phyloP scores from a whole-genome alignment of 2,797 vertebrate genomes.

The Tenualosa thibaudeaui region DNA sequence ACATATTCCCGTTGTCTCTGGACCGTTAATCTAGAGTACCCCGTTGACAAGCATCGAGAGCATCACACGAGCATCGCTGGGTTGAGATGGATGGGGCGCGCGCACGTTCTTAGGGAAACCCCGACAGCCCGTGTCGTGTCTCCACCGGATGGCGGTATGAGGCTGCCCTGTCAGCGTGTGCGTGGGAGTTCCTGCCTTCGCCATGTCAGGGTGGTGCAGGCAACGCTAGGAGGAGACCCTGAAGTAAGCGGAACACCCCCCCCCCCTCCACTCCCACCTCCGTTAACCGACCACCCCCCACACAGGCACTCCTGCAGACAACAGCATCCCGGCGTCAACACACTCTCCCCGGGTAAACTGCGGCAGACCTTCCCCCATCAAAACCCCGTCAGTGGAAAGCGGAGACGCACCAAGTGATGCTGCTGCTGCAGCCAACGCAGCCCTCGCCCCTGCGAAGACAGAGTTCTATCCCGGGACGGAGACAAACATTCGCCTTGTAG shows the following conservation, averaged over 20 bases:
- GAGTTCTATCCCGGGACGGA: conserved; percentile 46
- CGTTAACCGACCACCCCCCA: conserved; percentile 42
- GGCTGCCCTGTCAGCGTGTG: conserved; percentile 59
- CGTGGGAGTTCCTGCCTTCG: conserved; percentile 79
- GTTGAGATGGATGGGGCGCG: conserved; percentile 13
- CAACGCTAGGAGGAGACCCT: conserved; percentile 62
- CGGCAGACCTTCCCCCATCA: conserved; percentile 64
- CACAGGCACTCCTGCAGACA: conserved; percentile 44
- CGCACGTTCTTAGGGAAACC: conserved; percentile 56
- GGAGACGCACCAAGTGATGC: conserved; percentile 73
- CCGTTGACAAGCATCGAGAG: background rate
- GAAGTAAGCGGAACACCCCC: conserved; percentile 55
- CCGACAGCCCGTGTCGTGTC: conserved; percentile 57
- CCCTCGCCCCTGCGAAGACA: conserved; percentile 57
- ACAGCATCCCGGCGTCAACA: conserved; percentile 44
- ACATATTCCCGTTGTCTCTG: background rate
- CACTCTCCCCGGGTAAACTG: conserved; percentile 48
- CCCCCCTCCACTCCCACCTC: conserved; percentile 46
- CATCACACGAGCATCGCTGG: conserved; percentile 6
- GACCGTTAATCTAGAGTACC: background rate
- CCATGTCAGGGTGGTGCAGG: conserved; percentile 77
- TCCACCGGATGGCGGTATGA: conserved; percentile 80
- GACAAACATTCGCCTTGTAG: conserved; percentile 47
- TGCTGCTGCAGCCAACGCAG: conserved; percentile 62
- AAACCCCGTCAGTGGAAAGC: conserved; percentile 57